Conservation (phyloP, 2,797 vertebrate genomes). For the Melanotaenia nigrans region DNA sequence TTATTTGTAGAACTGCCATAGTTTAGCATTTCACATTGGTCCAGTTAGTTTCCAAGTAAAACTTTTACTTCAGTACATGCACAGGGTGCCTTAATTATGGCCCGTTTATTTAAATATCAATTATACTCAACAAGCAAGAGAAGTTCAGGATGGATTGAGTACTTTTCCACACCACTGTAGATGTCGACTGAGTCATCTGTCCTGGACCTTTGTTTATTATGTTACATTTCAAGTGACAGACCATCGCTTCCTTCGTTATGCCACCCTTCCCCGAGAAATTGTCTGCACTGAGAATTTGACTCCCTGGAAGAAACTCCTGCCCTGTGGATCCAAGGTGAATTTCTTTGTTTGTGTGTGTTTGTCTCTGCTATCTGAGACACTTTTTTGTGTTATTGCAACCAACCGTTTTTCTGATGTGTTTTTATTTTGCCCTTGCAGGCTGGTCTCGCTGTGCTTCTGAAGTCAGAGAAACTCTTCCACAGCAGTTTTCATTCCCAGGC, state of each 20-base stretch:
- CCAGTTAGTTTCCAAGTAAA: no score
- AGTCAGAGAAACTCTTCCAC: slow-evolving; percentile 96
- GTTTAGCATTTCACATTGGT: no score
- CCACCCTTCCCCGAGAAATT: slow-evolving; percentile 93
- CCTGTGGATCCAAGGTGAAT: slow-evolving; percentile 94
- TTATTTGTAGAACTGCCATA: no score
- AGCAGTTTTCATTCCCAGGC: slow-evolving; percentile 96
- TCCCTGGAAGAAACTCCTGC: slow-evolving; percentile 97
- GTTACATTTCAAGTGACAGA: slow-evolving; percentile 85
- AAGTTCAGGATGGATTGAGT: no score
- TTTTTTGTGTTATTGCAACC: neutral
- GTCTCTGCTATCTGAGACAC: neutral
- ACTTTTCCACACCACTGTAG: neutral
- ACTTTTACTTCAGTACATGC: no score
- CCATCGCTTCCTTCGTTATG: slow-evolving; percentile 91
- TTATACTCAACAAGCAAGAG: no score
- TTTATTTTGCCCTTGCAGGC: slow-evolving; percentile 80
- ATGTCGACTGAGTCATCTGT: neutral
- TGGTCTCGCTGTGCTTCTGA: slow-evolving; percentile 92
- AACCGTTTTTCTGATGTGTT: neutral
- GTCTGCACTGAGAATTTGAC: slow-evolving; percentile 99
- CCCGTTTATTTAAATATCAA: no score
- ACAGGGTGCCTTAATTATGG: no score
- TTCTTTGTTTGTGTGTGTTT: neutral
- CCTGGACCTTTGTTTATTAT: slow-evolving; percentile 16